Percentiles rank a stretch among this genome's conserved stretches.
Conservation (phyloP, 1,140 invertebrate genomes). For the Sesamia nonagrioides region DNA sequence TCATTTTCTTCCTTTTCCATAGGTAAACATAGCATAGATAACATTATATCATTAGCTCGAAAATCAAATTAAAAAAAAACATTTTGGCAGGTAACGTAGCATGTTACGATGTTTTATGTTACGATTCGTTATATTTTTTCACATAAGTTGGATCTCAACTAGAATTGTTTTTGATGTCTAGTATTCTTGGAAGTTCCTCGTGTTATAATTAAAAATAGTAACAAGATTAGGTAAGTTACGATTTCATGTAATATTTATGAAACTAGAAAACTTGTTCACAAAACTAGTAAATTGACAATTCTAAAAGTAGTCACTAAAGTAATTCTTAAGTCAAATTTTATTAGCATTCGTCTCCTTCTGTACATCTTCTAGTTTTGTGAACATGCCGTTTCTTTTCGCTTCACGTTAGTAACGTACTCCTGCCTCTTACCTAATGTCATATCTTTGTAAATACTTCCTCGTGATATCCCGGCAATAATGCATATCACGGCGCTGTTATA, state of each 20-base stretch:
- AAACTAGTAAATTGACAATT: slow-evolving; percentile 22
- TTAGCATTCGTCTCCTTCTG: slow-evolving; percentile 16
- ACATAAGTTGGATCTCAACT: slow-evolving; percentile 19
- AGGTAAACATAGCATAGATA: slow-evolving; percentile 31
- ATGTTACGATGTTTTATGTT: slow-evolving; percentile 1
- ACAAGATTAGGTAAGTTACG: slow-evolving; percentile 17
- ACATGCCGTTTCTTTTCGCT: slow-evolving; percentile 40
- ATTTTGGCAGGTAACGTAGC: slow-evolving; percentile 17
- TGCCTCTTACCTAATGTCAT: slow-evolving; percentile 44
- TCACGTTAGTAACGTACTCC: slow-evolving; percentile 14
- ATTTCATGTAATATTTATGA: slow-evolving; percentile 9
- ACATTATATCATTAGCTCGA: slow-evolving; percentile 4
- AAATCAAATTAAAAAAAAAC: slow-evolving; percentile 12
- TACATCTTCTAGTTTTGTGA: slow-evolving; percentile 16
- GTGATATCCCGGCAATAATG: slow-evolving; percentile 86
- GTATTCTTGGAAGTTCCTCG: slow-evolving; percentile 24
- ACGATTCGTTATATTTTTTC: slow-evolving; percentile 3
- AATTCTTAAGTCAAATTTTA: not conserved
- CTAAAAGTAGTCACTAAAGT: slow-evolving; percentile 11
- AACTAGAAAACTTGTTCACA: slow-evolving; percentile 26
- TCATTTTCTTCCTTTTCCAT: not conserved
- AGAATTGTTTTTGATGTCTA: slow-evolving; percentile 15
- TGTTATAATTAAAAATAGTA: slow-evolving; percentile 2
- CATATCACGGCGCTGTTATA: slow-evolving; percentile 77
- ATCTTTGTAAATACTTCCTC: slow-evolving; percentile 71